A percentile compares a stretch with the other conserved stretches of the same genome.
phyloP scores from a whole-genome alignment of 92 coral and sea anemone species.

The Isaurus tuberculatus region DNA sequence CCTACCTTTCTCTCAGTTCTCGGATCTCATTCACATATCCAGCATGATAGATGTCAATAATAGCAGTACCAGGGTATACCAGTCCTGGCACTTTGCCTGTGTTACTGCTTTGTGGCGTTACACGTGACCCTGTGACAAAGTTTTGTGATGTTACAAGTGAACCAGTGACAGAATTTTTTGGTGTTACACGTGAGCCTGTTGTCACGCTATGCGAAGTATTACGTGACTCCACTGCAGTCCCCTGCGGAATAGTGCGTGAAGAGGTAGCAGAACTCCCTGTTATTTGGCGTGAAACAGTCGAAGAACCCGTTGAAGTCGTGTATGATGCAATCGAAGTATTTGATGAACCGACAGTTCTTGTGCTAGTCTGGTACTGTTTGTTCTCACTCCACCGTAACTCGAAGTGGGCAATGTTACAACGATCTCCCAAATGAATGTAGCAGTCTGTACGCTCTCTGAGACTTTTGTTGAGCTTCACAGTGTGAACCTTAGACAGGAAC shows the following conservation, averaged over 20 bases:
- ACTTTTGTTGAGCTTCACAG: slow-evolving; percentile 73
- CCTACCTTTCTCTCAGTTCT: slow-evolving; percentile 28
- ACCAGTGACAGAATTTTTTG: neutral
- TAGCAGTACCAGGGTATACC: slow-evolving; percentile 69
- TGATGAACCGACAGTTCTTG: neutral
- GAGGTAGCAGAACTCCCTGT: neutral
- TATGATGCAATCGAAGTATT: neutral
- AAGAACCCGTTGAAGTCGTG: neutral
- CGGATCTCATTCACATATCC: slow-evolving; percentile 56
- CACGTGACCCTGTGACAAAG: neutral
- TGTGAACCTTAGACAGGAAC: slow-evolving; percentile 68
- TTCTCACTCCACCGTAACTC: slow-evolving; percentile 80
- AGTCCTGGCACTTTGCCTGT: neutral
- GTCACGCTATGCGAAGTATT: neutral
- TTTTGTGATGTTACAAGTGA: neutral
- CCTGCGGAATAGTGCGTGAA: neutral
- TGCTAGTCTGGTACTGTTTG: neutral
- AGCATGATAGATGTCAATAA: slow-evolving; percentile 75
- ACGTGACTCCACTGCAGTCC: neutral
- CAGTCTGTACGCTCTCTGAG: slow-evolving; percentile 69
- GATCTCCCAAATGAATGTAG: slow-evolving; percentile 77
- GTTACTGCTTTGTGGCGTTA: neutral
- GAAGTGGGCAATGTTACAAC: slow-evolving; percentile 70
- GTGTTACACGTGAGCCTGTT: neutral
- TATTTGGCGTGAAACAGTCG: neutral